phyloP scores from a whole-genome alignment of 2,113 vertebrate species.

The Fregata magnificens region DNA sequence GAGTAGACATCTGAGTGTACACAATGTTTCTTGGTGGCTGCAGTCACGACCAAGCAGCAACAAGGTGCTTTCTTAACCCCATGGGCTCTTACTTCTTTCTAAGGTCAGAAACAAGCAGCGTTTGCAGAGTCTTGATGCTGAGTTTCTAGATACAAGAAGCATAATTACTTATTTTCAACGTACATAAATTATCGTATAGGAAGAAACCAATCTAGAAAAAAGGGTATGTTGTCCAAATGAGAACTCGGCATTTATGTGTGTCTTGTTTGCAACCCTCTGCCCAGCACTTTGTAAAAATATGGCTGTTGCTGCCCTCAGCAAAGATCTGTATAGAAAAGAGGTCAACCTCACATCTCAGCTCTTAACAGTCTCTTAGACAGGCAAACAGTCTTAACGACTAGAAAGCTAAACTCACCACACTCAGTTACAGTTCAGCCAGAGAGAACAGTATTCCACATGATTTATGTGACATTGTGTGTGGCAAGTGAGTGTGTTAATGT shows the following conservation, averaged over 20 bases:
- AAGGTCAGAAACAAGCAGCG: neutral
- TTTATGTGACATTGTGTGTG: slow-evolving; percentile 48
- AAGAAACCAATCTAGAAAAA: neutral
- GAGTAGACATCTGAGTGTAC: neutral
- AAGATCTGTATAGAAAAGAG: neutral
- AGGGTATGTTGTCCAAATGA: neutral
- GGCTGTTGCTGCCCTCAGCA: neutral
- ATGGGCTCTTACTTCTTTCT: neutral
- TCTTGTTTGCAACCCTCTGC: neutral
- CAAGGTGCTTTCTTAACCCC: neutral
- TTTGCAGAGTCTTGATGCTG: neutral
- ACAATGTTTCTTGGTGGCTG: neutral
- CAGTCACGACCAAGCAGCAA: neutral
- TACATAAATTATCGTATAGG: neutral
- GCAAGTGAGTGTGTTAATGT: slow-evolving; percentile 3
- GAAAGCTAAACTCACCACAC: neutral
- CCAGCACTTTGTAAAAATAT: neutral
- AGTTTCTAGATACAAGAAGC: neutral
- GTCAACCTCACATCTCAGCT: neutral
- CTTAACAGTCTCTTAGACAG: neutral
- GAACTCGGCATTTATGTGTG: neutral
- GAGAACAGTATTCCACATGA: neutral
- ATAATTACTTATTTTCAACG: neutral
- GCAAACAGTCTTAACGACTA: neutral
- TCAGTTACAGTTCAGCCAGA: slow-evolving; percentile 5